These are phyloP conservation scores for Saguinus imperator DNA, from an alignment of 2,113 vertebrate species.

Conservation along the genomic window DNA sequence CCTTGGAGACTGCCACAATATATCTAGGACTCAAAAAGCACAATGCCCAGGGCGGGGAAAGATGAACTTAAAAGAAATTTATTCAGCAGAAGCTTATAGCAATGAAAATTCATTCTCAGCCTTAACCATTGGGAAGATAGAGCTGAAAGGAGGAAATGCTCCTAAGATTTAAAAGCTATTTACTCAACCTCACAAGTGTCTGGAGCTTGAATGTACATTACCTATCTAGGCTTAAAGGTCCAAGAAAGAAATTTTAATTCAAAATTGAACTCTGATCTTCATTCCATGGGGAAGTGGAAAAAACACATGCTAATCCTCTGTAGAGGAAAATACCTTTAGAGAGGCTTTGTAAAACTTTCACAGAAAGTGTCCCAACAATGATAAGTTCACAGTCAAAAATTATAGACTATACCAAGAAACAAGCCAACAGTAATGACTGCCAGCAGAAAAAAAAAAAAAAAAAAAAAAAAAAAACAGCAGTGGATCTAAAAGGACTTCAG, in stretches of 20 bases:
- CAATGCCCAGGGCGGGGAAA: too few species aligned
- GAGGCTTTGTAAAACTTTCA: neutral
- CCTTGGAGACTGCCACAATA: neutral
- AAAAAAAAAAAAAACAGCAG: neutral
- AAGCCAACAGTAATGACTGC: neutral
- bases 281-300: neutral
- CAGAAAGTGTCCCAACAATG: neutral
- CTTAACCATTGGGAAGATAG: neutral
- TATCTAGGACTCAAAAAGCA: neutral
- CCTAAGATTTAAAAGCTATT: neutral
- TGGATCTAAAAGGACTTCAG: neutral
- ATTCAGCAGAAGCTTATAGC: neutral
- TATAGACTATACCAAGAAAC: neutral
- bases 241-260: conserved; percentile 18
- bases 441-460: neutral
- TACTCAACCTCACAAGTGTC: neutral
- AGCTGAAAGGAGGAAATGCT: neutral
- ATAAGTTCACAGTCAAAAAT: neutral
- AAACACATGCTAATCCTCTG: neutral
- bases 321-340: neutral
- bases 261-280: neutral
- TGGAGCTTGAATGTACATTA: neutral
- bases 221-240: neutral
- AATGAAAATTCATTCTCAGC: neutral
- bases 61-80: neutral